These are phyloP conservation scores for Macrosoma leucophasiata DNA, from an alignment of 2,888 invertebrate species.

Conservation along the genomic window DNA sequence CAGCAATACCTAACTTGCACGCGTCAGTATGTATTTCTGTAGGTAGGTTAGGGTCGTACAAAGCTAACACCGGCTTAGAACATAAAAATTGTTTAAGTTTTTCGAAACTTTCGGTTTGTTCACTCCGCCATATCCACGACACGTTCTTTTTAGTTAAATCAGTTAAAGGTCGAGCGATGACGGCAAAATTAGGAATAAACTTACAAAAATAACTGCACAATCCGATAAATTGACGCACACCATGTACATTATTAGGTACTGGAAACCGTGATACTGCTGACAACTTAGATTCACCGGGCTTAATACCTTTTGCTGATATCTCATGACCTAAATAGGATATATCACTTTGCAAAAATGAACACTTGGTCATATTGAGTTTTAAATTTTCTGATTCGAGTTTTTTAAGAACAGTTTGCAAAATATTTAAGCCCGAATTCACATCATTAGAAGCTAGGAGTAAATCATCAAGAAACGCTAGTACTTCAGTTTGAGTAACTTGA, in stretches of 20 bases:
- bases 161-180: constrained; percentile 27
- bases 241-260: constrained; percentile 24
- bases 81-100: constrained; percentile 16
- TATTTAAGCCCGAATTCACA: too few species aligned
- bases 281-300: constrained; percentile 24
- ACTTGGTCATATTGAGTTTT: constrained; percentile 28
- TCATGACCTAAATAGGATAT: constrained; percentile 28
- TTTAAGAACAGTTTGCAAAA: constrained; percentile 12
- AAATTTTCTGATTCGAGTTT: constrained; percentile 17
- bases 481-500: too few species aligned
- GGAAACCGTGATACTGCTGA: constrained; percentile 24
- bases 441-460: too few species aligned
- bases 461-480: too few species aligned
- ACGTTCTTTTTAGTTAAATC: constrained; percentile 26
- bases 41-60: constrained; percentile 25
- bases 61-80: constrained; percentile 16
- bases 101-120: constrained; percentile 19
- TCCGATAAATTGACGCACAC: constrained; percentile 30
- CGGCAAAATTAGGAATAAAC: constrained; percentile 29
- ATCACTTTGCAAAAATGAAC: constrained; percentile 26
- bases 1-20: constrained; percentile 27
- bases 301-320: constrained; percentile 23
- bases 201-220: constrained; percentile 20
- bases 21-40: constrained; percentile 34
- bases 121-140: constrained; percentile 20